Percentiles rank a stretch among this genome's conserved stretches.
These are phyloP conservation scores for Ariolimax columbianus DNA, from an alignment of 2,888 invertebrate species.

Conservation along the genomic window DNA sequence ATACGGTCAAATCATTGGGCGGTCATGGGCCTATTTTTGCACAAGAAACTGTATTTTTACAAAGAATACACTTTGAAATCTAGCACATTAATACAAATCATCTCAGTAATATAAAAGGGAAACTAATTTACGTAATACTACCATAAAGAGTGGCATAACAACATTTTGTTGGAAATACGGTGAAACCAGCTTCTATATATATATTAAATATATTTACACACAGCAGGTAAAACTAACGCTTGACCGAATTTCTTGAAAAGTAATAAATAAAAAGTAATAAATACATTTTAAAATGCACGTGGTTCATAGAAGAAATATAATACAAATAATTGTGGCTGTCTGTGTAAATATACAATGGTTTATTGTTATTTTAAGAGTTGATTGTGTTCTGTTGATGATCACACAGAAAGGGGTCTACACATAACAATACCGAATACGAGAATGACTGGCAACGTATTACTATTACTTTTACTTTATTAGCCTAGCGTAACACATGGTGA, in stretches of 20 bases:
- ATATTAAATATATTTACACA: too few relatives aligned
- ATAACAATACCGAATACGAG: too few relatives aligned
- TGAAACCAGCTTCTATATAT: background rate
- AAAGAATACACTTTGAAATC: background rate
- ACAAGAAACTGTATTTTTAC: background rate
- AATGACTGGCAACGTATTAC: too few relatives aligned
- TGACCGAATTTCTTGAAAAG: constrained; percentile 11
- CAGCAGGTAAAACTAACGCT: too few relatives aligned
- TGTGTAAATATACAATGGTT: background rate
- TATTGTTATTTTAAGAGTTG: background rate
- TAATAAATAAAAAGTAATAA: background rate
- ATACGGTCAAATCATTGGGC: constrained; percentile 26
- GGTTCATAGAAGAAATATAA: background rate
- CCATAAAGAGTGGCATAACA: background rate
- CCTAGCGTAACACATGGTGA: too few relatives aligned
- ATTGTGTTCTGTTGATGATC: too few relatives aligned
- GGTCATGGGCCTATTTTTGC: background rate
- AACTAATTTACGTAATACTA: background rate
- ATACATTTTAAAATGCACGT: background rate
- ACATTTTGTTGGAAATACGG: background rate
- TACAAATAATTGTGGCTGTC: background rate
- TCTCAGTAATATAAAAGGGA: background rate
- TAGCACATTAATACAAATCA: background rate
- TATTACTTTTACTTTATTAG: too few relatives aligned
- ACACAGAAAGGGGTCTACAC: too few relatives aligned